A percentile compares a stretch with the other conserved stretches of the same genome.
phyloP scores from a whole-genome alignment of 2,113 vertebrate genomes.

The Brachirus orientalis region DNA sequence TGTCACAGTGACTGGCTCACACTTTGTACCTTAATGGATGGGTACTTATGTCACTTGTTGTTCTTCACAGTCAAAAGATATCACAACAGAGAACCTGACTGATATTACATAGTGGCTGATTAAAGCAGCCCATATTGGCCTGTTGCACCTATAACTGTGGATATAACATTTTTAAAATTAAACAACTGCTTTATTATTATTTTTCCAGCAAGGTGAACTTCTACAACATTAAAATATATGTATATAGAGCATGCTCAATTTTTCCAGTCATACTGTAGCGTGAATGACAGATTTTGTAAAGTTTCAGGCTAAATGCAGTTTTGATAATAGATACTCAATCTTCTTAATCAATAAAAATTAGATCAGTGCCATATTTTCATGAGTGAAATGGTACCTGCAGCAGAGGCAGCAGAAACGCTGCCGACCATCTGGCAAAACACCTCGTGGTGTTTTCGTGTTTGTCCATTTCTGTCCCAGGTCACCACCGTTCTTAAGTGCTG shows the following conservation, averaged over 20 bases:
- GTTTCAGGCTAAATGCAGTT: no score
- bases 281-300: no score
- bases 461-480: conserved; percentile 59
- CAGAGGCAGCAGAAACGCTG: conserved; percentile 30
- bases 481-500: conserved; percentile 66
- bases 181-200: no score
- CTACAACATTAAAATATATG: no score
- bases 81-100: neutral
- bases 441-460: conserved; percentile 41
- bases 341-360: neutral
- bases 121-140: no score
- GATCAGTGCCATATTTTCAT: neutral
- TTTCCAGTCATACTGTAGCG: no score
- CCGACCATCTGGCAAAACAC: conserved; percentile 52
- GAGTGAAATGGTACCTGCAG: no score
- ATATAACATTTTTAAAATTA: no score
- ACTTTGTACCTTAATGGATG: conserved; percentile 28
- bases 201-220: no score
- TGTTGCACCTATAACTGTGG: no score
- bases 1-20: conserved; percentile 32
- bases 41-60: conserved; percentile 14
- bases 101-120: neutral
- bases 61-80: conserved; percentile 26
- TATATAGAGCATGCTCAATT: no score
- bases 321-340: neutral